phyloP scores from a whole-genome alignment of 2,888 invertebrate species.

The Geophilus truncorum region DNA sequence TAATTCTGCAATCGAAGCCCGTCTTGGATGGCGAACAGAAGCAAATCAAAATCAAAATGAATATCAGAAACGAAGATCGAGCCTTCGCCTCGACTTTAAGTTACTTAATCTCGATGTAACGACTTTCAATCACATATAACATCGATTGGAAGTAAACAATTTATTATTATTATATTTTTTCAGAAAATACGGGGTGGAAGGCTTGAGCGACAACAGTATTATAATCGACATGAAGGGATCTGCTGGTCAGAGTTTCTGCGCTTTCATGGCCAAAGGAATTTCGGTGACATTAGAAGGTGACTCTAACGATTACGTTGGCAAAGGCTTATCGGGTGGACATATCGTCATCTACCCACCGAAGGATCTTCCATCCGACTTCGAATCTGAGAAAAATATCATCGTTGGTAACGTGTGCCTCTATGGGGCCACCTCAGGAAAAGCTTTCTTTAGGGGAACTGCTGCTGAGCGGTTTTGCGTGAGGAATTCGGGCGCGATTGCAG shows the following conservation, averaged over 20 bases:
- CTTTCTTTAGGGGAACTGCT: constrained; percentile 91
- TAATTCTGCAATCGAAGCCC: constrained; percentile 65
- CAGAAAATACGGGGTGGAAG: constrained; percentile 80
- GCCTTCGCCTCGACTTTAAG: constrained; percentile 91
- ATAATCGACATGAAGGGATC: constrained; percentile 81
- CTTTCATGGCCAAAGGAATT: constrained; percentile 87
- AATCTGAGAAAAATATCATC: constrained; percentile 90
- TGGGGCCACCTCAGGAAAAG: constrained; percentile 90
- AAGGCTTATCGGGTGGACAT: constrained; percentile 91
- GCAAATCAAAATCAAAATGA: constrained; percentile 65
- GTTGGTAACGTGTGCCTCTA: constrained; percentile 98
- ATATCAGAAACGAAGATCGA: constrained; percentile 84
- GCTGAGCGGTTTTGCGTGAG: constrained; percentile 98
- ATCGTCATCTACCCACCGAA: constrained; percentile 89
- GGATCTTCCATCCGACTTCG: constrained; percentile 64
- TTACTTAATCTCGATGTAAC: constrained; percentile 89
- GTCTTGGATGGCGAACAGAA: constrained; percentile 69
- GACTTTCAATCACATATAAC: no score
- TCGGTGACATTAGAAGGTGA: constrained; percentile 90
- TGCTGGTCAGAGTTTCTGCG: constrained; percentile 98
- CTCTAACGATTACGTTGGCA: constrained; percentile 97
- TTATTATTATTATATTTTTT: constrained; percentile 40
- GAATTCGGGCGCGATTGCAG: constrained; percentile 92
- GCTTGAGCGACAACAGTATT: constrained; percentile 74
- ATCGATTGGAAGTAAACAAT: no score